Conservation (phyloP, 92 coral and sea anemone genomes). For the Metridium senile region DNA sequence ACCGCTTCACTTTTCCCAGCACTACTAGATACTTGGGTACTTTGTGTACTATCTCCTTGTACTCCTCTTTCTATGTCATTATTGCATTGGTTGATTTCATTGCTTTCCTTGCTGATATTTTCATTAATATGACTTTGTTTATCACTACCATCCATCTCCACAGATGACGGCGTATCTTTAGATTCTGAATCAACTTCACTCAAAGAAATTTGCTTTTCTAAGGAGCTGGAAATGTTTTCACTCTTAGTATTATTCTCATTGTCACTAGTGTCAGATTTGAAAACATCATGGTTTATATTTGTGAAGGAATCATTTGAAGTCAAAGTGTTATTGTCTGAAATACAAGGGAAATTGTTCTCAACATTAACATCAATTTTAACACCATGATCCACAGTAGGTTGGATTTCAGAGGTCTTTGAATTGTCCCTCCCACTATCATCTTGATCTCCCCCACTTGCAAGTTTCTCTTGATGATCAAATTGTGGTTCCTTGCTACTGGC, state of each 20-base stretch:
- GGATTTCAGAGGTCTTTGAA: slow-evolving; percentile 1
- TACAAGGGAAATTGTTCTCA: not conserved
- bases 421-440: not conserved
- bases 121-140: not conserved
- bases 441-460: not conserved
- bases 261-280: too few species aligned
- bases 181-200: not conserved
- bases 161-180: not conserved
- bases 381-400: not conserved
- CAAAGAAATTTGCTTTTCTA: not conserved
- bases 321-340: not conserved
- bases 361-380: not conserved
- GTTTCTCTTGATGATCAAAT: not conserved
- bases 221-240: not conserved
- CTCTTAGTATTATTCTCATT: not conserved
- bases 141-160: not conserved
- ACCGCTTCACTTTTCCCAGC: not conserved
- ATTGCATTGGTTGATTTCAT: not conserved
- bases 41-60: not conserved
- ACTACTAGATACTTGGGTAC: not conserved
- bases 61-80: not conserved
- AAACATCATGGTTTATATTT: too few species aligned
- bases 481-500: not conserved
- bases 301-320: not conserved
- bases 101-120: not conserved